Evolutionary conservation across 2,888 invertebrate species (phyloP).

Genomic region (Caenorhabditis sp.): DNA sequence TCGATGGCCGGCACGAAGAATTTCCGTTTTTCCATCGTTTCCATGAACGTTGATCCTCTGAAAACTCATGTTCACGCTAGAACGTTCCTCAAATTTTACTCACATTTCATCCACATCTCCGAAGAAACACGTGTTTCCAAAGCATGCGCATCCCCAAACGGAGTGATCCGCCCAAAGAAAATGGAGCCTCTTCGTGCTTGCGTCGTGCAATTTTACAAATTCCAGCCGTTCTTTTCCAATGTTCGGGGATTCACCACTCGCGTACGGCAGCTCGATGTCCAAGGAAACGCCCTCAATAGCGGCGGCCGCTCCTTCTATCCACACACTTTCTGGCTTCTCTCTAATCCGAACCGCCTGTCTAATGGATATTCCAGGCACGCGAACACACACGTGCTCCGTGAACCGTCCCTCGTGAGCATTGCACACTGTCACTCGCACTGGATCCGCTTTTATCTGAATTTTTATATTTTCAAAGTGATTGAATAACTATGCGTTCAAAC

Average conservation of each 20-base stretch:
- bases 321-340: constrained; percentile 29
- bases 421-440: constrained; percentile 71
- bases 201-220: constrained; percentile 84
- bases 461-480: not conserved
- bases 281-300: constrained; percentile 54
- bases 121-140: constrained; percentile 94
- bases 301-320: constrained; percentile 59
- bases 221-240: constrained; percentile 53
- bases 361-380: constrained; percentile 58
- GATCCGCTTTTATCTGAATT: constrained; percentile 51
- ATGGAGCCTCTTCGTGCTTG: constrained; percentile 89
- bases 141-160: constrained; percentile 88
- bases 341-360: constrained; percentile 54
- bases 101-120: constrained; percentile 85
- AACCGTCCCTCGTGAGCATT: constrained; percentile 72
- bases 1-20: constrained; percentile 60
- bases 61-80: constrained; percentile 64
- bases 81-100: not conserved
- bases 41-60: constrained; percentile 64
- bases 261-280: constrained; percentile 56
- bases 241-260: constrained; percentile 13
- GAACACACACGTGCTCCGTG: constrained; percentile 66
- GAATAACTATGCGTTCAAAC: constrained; percentile 12
- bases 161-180: constrained; percentile 88
- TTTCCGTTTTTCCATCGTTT: constrained; percentile 38